Percentiles rank a stretch among this genome's conserved stretches.
phyloP scores from a whole-genome alignment of 2,113 vertebrate species.

The Peromyscus californicus region DNA sequence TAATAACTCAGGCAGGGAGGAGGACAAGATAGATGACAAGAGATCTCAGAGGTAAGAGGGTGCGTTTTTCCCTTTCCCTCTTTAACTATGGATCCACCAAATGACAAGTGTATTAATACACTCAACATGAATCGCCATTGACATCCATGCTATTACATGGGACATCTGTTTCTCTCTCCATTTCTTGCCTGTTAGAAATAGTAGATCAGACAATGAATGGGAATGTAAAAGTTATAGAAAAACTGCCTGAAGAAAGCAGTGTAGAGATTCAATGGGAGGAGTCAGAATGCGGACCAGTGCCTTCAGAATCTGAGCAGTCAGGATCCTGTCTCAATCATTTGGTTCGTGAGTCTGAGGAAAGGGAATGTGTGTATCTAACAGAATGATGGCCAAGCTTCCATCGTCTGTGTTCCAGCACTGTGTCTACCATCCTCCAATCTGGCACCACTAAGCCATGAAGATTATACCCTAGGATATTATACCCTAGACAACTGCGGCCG shows the following conservation, averaged over 20 bases:
- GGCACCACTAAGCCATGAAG: neutral
- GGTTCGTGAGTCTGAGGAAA: neutral
- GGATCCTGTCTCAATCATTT: neutral
- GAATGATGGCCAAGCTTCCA: neutral
- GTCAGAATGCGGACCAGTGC: neutral
- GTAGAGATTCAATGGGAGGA: neutral
- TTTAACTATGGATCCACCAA: neutral
- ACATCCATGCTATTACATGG: slow-evolving; percentile 29
- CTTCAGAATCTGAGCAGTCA: neutral
- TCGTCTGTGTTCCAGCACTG: neutral
- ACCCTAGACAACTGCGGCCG: neutral
- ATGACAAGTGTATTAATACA: slow-evolving; percentile 59
- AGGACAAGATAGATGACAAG: slow-evolving; percentile 16
- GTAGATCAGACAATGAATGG: neutral
- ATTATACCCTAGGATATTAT: neutral
- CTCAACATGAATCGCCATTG: neutral
- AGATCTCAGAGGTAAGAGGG: slow-evolving; percentile 52
- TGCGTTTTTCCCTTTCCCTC: neutral
- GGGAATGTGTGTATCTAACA: neutral
- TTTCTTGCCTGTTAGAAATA: slow-evolving; percentile 44
- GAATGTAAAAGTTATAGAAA: neutral
- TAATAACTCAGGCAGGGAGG: slow-evolving; percentile 64
- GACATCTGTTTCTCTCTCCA: slow-evolving; percentile 45
- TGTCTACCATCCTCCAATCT: neutral
- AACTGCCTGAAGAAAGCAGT: neutral